Evolutionary conservation across 2,888 invertebrate species (phyloP).

Genomic region (Pasiphila rectangulata): DNA sequence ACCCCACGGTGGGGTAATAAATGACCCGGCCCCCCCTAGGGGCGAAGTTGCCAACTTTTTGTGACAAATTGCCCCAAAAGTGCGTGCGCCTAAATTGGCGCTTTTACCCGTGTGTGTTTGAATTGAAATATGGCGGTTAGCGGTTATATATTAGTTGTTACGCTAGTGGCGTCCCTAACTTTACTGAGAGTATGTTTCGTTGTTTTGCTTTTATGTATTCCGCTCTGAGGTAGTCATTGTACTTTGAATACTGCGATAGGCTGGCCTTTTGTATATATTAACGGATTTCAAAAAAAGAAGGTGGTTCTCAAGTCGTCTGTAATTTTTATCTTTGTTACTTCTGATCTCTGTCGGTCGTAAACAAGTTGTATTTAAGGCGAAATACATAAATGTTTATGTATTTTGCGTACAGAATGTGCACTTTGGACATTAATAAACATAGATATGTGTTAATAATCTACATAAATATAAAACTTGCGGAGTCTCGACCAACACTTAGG

Average conservation of each 20-base stretch:
- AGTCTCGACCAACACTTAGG: too few relatives aligned
- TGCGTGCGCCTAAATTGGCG: slow-evolving; percentile 57
- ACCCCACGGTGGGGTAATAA: slow-evolving; percentile 61
- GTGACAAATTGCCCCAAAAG: slow-evolving; percentile 77
- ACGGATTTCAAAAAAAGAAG: too few relatives aligned
- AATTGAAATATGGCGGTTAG: slow-evolving; percentile 20
- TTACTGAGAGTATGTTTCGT: slow-evolving; percentile 9
- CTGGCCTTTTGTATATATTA: too few relatives aligned
- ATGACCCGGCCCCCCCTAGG: slow-evolving; percentile 59
- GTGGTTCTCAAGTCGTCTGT: too few relatives aligned
- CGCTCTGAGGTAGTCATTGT: neutral
- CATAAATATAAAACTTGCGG: too few relatives aligned
- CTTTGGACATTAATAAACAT: too few relatives aligned
- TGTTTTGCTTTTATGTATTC: slow-evolving; percentile 7
- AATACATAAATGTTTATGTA: too few relatives aligned
- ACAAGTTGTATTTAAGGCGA: too few relatives aligned
- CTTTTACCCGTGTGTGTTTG: slow-evolving; percentile 26
- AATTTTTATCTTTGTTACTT: too few relatives aligned
- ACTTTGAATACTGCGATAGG: neutral
- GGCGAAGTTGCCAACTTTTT: slow-evolving; percentile 74
- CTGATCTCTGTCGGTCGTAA: too few relatives aligned
- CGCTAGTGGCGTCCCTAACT: slow-evolving; percentile 6
- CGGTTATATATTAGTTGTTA: slow-evolving; percentile 17
- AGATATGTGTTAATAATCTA: too few relatives aligned
- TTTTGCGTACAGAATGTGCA: too few relatives aligned